These are phyloP conservation scores for Clivina fossor DNA, from an alignment of 2,888 invertebrate genomes.

Conservation along the genomic window DNA sequence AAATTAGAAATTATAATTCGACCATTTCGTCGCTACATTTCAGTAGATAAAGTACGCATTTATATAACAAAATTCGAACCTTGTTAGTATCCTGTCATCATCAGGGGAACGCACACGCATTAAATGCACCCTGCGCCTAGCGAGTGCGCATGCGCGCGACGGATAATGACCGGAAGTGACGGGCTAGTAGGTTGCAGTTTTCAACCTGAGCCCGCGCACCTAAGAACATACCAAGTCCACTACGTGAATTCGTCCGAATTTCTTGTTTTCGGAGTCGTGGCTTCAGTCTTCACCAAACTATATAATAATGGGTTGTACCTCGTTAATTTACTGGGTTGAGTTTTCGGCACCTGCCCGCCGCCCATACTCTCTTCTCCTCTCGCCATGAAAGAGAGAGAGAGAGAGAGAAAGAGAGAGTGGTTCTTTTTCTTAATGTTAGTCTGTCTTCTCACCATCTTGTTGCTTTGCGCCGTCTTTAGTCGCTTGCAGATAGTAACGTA, in stretches of 20 bases:
- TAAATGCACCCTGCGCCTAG: too few relatives aligned
- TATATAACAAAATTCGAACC: slow-evolving; percentile 5
- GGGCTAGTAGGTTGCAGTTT: slow-evolving; percentile 22
- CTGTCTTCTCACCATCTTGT: neutral
- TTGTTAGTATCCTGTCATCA: slow-evolving; percentile 23
- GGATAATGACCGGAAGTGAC: slow-evolving; percentile 27
- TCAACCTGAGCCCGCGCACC: slow-evolving; percentile 10
- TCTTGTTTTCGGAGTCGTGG: neutral
- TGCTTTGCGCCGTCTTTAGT: neutral
- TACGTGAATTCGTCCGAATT: neutral
- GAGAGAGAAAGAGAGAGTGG: too few relatives aligned
- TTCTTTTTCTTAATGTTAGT: too few relatives aligned
- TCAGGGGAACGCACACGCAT: slow-evolving; percentile 1
- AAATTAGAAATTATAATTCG: slow-evolving; percentile 28
- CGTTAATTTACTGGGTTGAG: slow-evolving; percentile 33
- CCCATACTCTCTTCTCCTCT: neutral
- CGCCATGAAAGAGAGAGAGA: too few relatives aligned
- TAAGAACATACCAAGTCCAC: slow-evolving; percentile 7
- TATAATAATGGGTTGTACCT: slow-evolving; percentile 28
- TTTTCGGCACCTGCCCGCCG: slow-evolving; percentile 33
- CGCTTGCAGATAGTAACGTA: slow-evolving; percentile 21
- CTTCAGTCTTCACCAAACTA: slow-evolving; percentile 29
- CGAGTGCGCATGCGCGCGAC: neutral
- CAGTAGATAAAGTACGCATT: slow-evolving; percentile 5
- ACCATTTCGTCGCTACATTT: slow-evolving; percentile 22